phyloP scores from a whole-genome alignment of 2,888 invertebrate species.

The Acleris holmiana region DNA sequence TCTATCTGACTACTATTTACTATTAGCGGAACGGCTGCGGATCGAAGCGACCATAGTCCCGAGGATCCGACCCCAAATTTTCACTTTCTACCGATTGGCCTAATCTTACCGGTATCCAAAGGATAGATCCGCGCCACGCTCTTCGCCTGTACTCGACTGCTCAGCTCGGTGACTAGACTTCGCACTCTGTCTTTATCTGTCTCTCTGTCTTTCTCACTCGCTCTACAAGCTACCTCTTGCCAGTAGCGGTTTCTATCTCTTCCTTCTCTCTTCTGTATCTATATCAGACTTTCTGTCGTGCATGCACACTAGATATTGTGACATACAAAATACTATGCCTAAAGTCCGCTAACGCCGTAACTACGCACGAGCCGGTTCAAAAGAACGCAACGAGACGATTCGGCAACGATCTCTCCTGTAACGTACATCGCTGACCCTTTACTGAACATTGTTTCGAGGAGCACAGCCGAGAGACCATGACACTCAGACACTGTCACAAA shows the following conservation, averaged over 20 bases:
- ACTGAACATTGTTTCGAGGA: conserved; percentile 65
- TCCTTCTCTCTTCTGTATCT: conserved; percentile 81
- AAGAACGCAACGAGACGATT: conserved; percentile 71
- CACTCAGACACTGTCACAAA: conserved; percentile 75
- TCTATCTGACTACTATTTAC: conserved; percentile 72
- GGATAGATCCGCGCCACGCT: conserved; percentile 68
- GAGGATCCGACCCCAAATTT: conserved; percentile 71
- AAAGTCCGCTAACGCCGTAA: conserved; percentile 76
- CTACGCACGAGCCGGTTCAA: conserved; percentile 65
- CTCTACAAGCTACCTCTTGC: conserved; percentile 79
- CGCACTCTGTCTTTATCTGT: conserved; percentile 79
- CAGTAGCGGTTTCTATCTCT: conserved; percentile 79
- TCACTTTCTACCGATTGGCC: conserved; percentile 53
- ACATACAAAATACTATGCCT: conserved; percentile 79
- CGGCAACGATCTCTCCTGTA: conserved; percentile 64
- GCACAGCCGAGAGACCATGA: conserved; percentile 70
- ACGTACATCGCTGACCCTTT: conserved; percentile 61
- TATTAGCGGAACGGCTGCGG: conserved; percentile 78
- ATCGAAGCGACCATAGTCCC: conserved; percentile 68
- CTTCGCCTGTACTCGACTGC: conserved; percentile 76
- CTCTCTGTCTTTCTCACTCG: conserved; percentile 79
- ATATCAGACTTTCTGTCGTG: conserved; percentile 80
- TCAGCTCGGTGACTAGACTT: conserved; percentile 78
- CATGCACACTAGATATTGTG: conserved; percentile 84
- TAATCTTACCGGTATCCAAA: conserved; percentile 62